Conservation (phyloP, 1,140 invertebrate species). For the Aleiodes sp. region DNA sequence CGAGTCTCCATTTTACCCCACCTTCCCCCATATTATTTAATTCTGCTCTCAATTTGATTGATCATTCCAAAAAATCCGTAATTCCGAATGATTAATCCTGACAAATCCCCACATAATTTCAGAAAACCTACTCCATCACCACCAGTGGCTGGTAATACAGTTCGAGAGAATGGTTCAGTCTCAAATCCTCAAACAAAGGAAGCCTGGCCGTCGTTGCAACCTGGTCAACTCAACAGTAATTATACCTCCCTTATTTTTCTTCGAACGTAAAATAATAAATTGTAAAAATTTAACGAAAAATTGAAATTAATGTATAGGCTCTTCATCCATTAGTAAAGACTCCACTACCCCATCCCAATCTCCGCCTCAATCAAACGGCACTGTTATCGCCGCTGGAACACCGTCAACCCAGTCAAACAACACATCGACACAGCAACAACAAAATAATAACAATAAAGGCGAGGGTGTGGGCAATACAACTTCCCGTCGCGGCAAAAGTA, state of each 20-base stretch:
- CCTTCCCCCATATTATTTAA: too few species aligned
- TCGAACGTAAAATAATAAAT: not conserved
- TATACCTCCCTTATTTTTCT: conserved; percentile 14
- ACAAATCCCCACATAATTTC: too few species aligned
- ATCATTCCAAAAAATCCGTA: too few species aligned
- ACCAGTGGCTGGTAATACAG: conserved; percentile 61
- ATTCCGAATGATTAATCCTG: too few species aligned
- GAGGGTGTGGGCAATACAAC: conserved; percentile 43
- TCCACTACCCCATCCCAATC: not conserved
- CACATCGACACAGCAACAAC: conserved; percentile 55
- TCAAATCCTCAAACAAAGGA: conserved; percentile 70
- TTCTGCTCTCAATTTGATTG: too few species aligned
- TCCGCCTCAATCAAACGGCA: conserved; percentile 27
- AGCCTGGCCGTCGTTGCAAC: conserved; percentile 74
- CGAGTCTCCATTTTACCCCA: too few species aligned
- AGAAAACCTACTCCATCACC: conserved; percentile 69
- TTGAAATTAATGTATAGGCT: too few species aligned
- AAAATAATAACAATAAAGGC: conserved; percentile 63
- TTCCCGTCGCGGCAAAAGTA: conserved; percentile 60
- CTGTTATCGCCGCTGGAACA: not conserved
- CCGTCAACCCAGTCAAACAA: conserved; percentile 39
- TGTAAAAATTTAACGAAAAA: not conserved
- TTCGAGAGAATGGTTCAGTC: conserved; percentile 58
- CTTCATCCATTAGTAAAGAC: not conserved
- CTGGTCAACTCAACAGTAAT: conserved; percentile 62